A percentile compares a stretch with the other conserved stretches of the same genome.
phyloP scores from a whole-genome alignment of 1,140 invertebrate genomes.

The Tribolium madens region DNA sequence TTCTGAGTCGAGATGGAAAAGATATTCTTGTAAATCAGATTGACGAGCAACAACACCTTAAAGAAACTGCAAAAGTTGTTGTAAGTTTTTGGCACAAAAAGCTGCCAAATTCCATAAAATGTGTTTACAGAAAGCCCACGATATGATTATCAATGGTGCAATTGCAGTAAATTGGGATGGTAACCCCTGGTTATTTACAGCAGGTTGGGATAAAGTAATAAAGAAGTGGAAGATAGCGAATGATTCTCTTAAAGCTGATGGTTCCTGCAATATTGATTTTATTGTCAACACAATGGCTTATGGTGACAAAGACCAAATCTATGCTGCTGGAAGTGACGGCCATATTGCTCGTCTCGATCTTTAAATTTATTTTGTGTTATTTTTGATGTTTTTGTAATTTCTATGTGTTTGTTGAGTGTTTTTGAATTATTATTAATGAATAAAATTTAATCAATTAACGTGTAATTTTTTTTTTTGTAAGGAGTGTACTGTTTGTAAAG shows the following conservation, averaged over 20 bases:
- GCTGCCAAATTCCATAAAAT: constrained; percentile 12
- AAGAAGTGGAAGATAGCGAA: constrained; percentile 65
- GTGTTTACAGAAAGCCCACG: constrained; percentile 63
- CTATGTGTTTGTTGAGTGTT: no score
- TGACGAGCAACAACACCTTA: constrained; percentile 57
- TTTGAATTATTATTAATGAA: not conserved
- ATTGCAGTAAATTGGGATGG: constrained; percentile 55
- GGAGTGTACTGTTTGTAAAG: not conserved
- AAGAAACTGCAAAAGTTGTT: constrained; percentile 60
- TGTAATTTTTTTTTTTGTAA: not conserved
- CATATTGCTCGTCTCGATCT: constrained; percentile 62
- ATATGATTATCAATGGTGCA: constrained; percentile 66
- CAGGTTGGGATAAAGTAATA: constrained; percentile 66
- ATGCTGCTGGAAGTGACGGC: constrained; percentile 65
- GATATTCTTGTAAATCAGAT: constrained; percentile 63
- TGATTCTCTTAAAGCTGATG: constrained; percentile 53
- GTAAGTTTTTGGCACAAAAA: constrained; percentile 51
- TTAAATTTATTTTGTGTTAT: constrained; percentile 12
- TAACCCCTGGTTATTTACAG: constrained; percentile 63
- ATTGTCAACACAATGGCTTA: constrained; percentile 64
- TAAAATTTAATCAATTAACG: not conserved
- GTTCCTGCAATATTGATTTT: constrained; percentile 58
- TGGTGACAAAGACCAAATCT: constrained; percentile 61
- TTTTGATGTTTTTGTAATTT: not conserved
- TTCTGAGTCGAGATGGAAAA: constrained; percentile 61